Evolutionary conservation across 2,797 vertebrate species (phyloP), one percentile per base, ranked within the genome.

Genomic region (Pangasius macronema): DNA sequence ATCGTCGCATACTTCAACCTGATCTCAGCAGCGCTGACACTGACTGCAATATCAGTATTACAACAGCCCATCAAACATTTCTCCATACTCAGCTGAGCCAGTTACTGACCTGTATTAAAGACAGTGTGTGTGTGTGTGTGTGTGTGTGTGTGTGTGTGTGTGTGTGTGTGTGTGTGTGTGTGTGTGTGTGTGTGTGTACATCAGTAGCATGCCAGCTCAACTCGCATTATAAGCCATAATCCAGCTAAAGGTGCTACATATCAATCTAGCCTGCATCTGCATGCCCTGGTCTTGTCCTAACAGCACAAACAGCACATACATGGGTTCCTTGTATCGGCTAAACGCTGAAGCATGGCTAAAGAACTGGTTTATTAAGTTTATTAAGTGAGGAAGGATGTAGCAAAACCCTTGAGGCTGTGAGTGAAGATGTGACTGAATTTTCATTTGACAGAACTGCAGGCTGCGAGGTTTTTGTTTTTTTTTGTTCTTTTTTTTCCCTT

Each of bases 171-270:
- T 22, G 55, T 20, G 59, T 33, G 65, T n/a, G 51, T 59, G 11
- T 63, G 57, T 27, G 57, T 81, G 51, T n/a, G n/a, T 57, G 4
- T 22, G 11, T 33, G 0, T 22, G 55, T 20, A 49, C 82, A 24
- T 73, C 39, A 67, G 82, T 65, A 89, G 88, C 86, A 85, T 27
- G 63, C 51, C 55, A 76, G 85, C 85, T 59, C 70, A 81, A 49
- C 81, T 67, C 82, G 4, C 63, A 90, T 46, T 87, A 63, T 82
- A 90, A 91, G 87, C 87, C 89, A 88, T 89, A 91, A 85, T 57
- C 61, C 76, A 88, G 81, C 84, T 63, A 46, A 86, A 76, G 68
- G 84, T 85, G 79, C 85, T 83, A 89, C 87, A 76, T 63, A 22
- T 61, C 30, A 85, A 22, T 80, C 83, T 79, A 72, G 33, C 82